Conservation (phyloP, 1,140 invertebrate genomes). For the Heterodera schachtii region DNA sequence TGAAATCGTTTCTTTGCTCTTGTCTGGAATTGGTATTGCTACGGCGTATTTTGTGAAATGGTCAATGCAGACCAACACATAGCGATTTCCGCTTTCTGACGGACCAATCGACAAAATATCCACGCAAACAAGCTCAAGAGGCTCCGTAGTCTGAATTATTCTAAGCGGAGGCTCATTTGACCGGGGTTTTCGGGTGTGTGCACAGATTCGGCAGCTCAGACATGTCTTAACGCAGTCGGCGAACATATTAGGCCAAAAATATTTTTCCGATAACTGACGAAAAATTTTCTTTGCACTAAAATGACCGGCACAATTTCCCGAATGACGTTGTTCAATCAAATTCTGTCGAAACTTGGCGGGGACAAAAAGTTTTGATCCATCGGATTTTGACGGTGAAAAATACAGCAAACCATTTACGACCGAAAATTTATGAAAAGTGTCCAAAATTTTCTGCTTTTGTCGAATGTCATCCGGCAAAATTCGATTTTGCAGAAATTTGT, state of each 20-base stretch:
- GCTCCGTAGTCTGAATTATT: background rate
- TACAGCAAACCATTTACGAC: background rate
- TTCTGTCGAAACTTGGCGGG: background rate
- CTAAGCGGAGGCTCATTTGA: background rate
- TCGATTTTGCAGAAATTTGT: no score
- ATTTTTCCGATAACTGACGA: background rate
- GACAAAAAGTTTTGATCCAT: background rate
- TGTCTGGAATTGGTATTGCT: background rate
- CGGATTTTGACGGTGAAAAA: background rate
- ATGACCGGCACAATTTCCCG: background rate
- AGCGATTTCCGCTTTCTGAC: background rate
- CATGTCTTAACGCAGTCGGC: background rate
- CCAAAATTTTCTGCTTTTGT: no score
- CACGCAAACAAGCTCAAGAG: background rate
- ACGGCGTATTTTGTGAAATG: constrained; percentile 2
- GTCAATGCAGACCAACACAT: background rate
- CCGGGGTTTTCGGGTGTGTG: background rate
- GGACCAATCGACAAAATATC: background rate
- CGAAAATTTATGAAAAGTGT: no score
- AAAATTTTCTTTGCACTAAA: background rate
- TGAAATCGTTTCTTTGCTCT: background rate
- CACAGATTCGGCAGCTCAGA: background rate
- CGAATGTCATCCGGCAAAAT: no score
- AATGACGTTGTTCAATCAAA: background rate
- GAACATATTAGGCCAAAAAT: background rate